These are phyloP conservation scores for Noctilio leporinus DNA, from an alignment of 2,113 vertebrate species.

Conservation along the genomic window DNA sequence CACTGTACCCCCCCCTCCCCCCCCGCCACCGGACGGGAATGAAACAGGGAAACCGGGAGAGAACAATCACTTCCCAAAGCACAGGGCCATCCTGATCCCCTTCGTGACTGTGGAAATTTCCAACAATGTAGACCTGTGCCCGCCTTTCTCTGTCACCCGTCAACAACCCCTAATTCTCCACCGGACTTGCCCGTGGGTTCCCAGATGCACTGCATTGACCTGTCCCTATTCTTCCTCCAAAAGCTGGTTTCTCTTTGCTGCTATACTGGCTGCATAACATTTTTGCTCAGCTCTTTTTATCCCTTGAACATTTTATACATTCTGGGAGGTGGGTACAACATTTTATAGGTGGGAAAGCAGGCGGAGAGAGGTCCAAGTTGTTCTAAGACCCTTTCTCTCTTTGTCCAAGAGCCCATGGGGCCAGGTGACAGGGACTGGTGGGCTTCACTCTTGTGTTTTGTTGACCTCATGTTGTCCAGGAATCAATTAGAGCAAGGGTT, in stretches of 20 bases:
- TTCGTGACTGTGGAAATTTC: background rate
- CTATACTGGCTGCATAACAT: background rate
- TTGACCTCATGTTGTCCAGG: background rate
- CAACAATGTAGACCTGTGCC: background rate
- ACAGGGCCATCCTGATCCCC: background rate
- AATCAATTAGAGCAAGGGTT: background rate
- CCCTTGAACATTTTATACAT: background rate
- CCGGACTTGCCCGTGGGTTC: background rate
- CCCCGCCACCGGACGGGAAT: background rate
- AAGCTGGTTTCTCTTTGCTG: background rate
- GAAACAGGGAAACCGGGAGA: background rate
- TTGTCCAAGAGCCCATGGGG: background rate
- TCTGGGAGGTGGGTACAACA: background rate
- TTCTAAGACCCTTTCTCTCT: background rate
- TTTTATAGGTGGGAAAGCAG: background rate
- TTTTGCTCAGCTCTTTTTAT: background rate
- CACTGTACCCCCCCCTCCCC: background rate
- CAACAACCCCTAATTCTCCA: background rate
- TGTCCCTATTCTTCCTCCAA: background rate
- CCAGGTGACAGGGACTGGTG: background rate
- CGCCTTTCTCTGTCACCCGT: background rate
- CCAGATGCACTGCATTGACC: fast-evolving
- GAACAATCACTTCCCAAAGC: background rate
- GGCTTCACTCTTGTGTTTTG: background rate
- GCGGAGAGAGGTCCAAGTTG: background rate